phyloP scores from a whole-genome alignment of 2,888 invertebrate genomes.

The Lysandra coridon region DNA sequence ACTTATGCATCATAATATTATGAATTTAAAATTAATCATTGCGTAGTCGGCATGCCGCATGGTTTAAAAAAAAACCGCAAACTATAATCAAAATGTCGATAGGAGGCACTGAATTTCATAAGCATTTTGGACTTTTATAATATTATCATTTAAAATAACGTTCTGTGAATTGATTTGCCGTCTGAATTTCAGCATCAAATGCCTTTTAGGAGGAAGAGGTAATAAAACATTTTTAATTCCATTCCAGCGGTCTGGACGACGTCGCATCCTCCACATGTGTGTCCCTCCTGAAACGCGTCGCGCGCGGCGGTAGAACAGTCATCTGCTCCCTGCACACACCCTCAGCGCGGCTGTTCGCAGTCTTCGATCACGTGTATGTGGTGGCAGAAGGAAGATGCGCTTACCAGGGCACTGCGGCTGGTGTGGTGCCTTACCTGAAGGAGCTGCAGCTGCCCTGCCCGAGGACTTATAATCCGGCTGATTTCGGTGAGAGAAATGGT shows the following conservation, averaged over 20 bases:
- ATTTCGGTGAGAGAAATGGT: slow-evolving; percentile 85
- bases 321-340: slow-evolving; percentile 98
- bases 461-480: slow-evolving; percentile 96
- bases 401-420: slow-evolving; percentile 89
- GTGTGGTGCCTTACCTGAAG: slow-evolving; percentile 90
- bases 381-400: slow-evolving; percentile 94
- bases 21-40: too few relatives aligned
- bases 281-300: slow-evolving; percentile 89
- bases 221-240: background rate
- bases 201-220: too few relatives aligned
- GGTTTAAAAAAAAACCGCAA: too few relatives aligned
- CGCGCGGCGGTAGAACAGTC: slow-evolving; percentile 92
- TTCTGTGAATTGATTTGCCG: too few relatives aligned
- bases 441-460: slow-evolving; percentile 92
- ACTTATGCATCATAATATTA: too few relatives aligned
- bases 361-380: slow-evolving; percentile 95
- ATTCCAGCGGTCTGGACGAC: slow-evolving; percentile 92
- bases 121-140: too few relatives aligned
- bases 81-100: too few relatives aligned
- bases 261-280: slow-evolving; percentile 94
- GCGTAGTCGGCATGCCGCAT: too few relatives aligned
- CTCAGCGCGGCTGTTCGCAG: slow-evolving; percentile 93
- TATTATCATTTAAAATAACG: too few relatives aligned
- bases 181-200: too few relatives aligned
- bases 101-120: too few relatives aligned